Conservation (phyloP, 2,888 invertebrate species). For the Hololepta plana region DNA sequence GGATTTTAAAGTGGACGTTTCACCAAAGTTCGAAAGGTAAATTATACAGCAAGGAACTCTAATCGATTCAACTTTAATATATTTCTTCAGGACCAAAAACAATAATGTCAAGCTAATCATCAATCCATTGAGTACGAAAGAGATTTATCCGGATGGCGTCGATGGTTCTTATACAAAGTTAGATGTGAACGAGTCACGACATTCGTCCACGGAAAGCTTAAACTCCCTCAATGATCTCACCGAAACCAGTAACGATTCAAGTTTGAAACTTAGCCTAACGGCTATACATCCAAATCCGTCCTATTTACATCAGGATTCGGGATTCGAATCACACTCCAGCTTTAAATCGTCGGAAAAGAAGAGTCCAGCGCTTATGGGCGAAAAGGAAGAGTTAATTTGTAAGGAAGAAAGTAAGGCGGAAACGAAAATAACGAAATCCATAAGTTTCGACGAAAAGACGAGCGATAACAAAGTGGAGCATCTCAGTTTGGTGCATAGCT, state of each 20-base stretch:
- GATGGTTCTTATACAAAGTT: constrained; percentile 24
- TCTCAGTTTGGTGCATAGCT: constrained; percentile 32
- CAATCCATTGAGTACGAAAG: constrained; percentile 26
- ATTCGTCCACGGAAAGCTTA: constrained; percentile 23
- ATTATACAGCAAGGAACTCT: too few species aligned
- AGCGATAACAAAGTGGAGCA: constrained; percentile 20
- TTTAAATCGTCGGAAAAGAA: background rate
- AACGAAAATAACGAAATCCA: too few species aligned
- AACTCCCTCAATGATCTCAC: constrained; percentile 20
- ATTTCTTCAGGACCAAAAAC: constrained; percentile 6
- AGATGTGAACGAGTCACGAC: constrained; percentile 15
- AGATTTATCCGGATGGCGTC: constrained; percentile 25
- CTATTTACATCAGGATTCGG: constrained; percentile 21
- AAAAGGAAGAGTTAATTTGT: constrained; percentile 2
- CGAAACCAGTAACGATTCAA: constrained; percentile 17
- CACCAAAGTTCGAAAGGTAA: constrained; percentile 12
- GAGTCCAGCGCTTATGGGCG: constrained; percentile 2
- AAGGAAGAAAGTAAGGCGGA: too few species aligned
- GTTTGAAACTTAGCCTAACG: constrained; percentile 4
- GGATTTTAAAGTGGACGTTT: constrained; percentile 20
- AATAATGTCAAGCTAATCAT: constrained; percentile 25
- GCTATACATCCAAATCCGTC: too few species aligned
- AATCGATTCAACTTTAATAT: too few species aligned
- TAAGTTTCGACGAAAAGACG: constrained; percentile 26
- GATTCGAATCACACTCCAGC: constrained; percentile 23